Conservation (phyloP, 2,888 invertebrate species). For the Drosophila nr. perissopoda region DNA sequence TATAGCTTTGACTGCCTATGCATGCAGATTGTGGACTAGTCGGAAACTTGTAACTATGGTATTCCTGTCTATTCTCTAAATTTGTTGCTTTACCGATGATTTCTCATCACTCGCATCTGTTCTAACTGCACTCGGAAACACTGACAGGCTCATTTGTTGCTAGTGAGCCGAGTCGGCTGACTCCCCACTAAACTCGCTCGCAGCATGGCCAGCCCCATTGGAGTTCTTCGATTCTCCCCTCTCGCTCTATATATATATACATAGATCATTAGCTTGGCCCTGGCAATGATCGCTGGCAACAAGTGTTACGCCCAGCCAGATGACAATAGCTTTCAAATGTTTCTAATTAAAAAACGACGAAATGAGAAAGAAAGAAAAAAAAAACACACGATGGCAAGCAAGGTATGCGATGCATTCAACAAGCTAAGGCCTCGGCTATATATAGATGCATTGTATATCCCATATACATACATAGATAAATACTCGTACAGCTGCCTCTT, state of each 20-base stretch:
- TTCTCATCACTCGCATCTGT: conserved; percentile 19
- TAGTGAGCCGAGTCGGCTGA: conserved; percentile 60
- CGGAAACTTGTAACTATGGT: neutral
- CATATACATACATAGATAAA: conserved; percentile 10
- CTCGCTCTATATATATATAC: conserved; percentile 4
- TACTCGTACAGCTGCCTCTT: conserved; percentile 58
- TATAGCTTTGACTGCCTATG: neutral
- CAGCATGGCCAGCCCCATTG: conserved; percentile 24
- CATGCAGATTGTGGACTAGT: neutral
- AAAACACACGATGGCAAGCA: neutral
- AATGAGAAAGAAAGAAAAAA: conserved; percentile 23
- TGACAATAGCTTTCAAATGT: conserved; percentile 79
- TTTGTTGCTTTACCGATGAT: neutral
- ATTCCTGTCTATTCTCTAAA: neutral
- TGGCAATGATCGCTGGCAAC: conserved; percentile 74
- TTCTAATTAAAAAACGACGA: conserved; percentile 73
- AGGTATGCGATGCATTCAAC: conserved; percentile 10
- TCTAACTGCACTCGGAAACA: conserved; percentile 23
- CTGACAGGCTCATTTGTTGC: conserved; percentile 74
- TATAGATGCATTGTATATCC: conserved; percentile 53
- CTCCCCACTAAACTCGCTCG: conserved; percentile 18
- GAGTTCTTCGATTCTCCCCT: conserved; percentile 17
- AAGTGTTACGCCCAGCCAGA: conserved; percentile 64
- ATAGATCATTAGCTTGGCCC: conserved; percentile 61
- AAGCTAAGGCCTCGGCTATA: conserved; percentile 36